Evolutionary conservation across 1,140 invertebrate genomes (phyloP), one percentile per base, ranked within the genome.

Genomic region (Cataglyphis hispanica): DNA sequence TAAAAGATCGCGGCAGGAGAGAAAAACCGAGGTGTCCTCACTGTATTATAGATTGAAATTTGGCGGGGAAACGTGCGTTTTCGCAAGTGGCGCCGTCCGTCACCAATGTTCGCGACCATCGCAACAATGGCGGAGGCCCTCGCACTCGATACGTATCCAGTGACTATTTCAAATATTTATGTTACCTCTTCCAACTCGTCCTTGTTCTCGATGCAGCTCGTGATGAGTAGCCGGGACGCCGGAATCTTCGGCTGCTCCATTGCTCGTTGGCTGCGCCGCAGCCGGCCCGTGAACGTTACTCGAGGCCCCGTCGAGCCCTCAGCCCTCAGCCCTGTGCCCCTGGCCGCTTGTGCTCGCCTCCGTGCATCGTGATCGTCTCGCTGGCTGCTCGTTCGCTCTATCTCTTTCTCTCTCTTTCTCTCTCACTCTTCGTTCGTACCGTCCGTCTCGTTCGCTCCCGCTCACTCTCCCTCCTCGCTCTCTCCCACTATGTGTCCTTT

Each of bases 151-250:
- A 94, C 92, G 92, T 94, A 92, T 90, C 90, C 91, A 92, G 91
- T 87, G 90, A 93, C 88, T 92, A 94, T 92, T 93, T 91, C 72
- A 93, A 92, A 91, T 91, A 92, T 92, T 93, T 88, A 92, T 93
- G 94, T 96, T 97, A 98, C 97, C 97, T 98, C 97, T 94, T 98
- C 97, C 92, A 97, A 95, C 93, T 98, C 97, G 96, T 98, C 97
- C 96, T 97, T 97, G 95, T 97, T 97, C 96, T 98, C 97, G 93
- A 98, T 96, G 92, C 96, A 96, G 92, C 96, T 97, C 89, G 96
- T 95, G 91, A 94, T 93, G 92, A 97, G 95, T 87, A 97, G 93
- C 78, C 93, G 92, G 83, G 93, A 93, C 76, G 90, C 84, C 58
- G 90, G 88, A 70, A 89, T 80, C 91, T 87, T 94, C 61, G 91